A percentile compares a stretch with the other conserved stretches of the same genome.
These are phyloP conservation scores for Papilio glaucus DNA, from an alignment of 1,140 invertebrate species.

Conservation along the genomic window DNA sequence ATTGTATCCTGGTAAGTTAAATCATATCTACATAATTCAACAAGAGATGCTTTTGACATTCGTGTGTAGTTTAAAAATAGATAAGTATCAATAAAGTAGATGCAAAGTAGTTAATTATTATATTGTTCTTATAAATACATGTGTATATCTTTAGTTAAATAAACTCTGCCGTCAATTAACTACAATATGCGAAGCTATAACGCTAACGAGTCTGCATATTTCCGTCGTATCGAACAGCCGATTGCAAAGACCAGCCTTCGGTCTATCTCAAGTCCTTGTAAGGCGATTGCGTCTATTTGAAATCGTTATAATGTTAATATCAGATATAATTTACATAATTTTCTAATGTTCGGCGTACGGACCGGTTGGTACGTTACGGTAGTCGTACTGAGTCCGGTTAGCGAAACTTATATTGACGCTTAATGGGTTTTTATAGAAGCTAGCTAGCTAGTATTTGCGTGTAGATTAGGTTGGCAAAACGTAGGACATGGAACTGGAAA, in stretches of 20 bases:
- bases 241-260: conserved; percentile 3
- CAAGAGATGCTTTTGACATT: too few species aligned
- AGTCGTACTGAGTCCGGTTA: background rate
- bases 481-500: background rate
- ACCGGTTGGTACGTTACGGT: background rate
- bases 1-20: too few species aligned
- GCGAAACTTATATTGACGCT: background rate
- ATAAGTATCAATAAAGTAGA: too few species aligned
- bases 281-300: conserved; percentile 19
- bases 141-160: background rate
- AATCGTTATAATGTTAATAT: conserved; percentile 19
- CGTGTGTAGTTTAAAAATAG: too few species aligned
- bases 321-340: conserved; percentile 26
- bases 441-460: background rate
- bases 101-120: background rate
- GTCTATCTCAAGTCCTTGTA: conserved; percentile 27
- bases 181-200: background rate
- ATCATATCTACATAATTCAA: too few species aligned
- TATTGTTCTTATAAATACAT: background rate
- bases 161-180: background rate
- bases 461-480: background rate
- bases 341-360: conserved; percentile 11
- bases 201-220: background rate
- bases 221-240: background rate
- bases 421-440: background rate